phyloP scores from a whole-genome alignment of 2,797 vertebrate genomes.

The Avahi laniger region DNA sequence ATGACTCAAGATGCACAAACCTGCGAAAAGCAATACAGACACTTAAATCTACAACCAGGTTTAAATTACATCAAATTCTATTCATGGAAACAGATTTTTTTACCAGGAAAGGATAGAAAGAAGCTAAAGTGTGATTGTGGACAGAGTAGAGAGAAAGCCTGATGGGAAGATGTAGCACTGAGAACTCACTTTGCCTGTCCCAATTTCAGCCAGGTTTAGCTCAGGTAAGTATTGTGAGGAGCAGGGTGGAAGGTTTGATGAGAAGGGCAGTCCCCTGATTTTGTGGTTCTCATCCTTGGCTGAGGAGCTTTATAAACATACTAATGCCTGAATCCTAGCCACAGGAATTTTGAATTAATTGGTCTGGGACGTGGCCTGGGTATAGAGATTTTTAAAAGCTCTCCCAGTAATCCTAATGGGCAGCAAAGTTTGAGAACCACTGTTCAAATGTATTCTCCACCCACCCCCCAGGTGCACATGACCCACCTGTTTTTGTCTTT shows the following conservation, averaged over 20 bases:
- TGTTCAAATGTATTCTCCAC: not conserved
- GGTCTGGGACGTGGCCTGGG: not conserved
- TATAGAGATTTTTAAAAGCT: not conserved
- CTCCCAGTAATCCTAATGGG: not conserved
- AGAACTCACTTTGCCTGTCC: not conserved
- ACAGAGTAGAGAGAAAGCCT: not conserved
- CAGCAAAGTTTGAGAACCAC: not conserved
- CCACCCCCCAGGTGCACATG: not conserved
- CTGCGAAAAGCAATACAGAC: not conserved
- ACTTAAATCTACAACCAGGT: not conserved
- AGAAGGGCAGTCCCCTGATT: not conserved
- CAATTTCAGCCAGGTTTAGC: not conserved
- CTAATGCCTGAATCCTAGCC: not conserved
- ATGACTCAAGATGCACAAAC: not conserved
- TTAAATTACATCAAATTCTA: not conserved
- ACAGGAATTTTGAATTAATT: slow-evolving; percentile 25
- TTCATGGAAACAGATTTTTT: not conserved
- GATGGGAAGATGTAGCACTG: not conserved
- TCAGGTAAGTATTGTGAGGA: not conserved
- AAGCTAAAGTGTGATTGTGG: not conserved
- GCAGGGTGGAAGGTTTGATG: not conserved
- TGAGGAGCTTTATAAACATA: not conserved
- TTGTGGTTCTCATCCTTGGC: not conserved
- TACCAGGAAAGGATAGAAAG: not conserved
- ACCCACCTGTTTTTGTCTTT: not conserved